Percentiles rank a stretch among this genome's conserved stretches.
Evolutionary conservation across 2,888 invertebrate genomes (phyloP).

Genomic region (Pherbina coryleti): DNA sequence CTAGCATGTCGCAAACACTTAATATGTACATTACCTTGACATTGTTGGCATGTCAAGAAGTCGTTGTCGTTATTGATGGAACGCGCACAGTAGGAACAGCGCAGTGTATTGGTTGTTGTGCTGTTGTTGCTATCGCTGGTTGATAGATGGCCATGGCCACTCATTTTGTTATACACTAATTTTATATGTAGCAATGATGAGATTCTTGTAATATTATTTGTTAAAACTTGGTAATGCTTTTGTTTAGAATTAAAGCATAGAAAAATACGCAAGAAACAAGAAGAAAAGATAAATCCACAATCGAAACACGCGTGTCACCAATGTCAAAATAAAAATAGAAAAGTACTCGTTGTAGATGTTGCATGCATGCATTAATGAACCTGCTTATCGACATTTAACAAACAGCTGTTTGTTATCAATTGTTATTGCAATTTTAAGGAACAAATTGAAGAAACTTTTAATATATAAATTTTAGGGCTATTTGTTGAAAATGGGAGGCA

Average conservation of each 20-base stretch:
- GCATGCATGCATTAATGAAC: neutral
- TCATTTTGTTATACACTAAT: neutral
- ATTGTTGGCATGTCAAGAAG: slow-evolving; percentile 75
- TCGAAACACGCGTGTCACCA: neutral
- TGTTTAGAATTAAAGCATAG: slow-evolving; percentile 33
- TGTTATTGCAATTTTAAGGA: neutral
- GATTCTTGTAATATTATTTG: neutral
- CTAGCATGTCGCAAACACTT: slow-evolving; percentile 76
- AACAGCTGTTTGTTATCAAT: slow-evolving; percentile 8
- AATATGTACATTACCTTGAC: slow-evolving; percentile 75
- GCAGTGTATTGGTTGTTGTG: neutral
- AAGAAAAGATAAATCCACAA: neutral
- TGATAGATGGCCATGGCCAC: neutral
- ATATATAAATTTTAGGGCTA: no score
- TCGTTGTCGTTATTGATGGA: slow-evolving; percentile 53
- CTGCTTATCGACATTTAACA: neutral
- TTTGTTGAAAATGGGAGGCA: slow-evolving; percentile 58
- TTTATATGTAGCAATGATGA: neutral
- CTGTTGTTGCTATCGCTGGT: neutral
- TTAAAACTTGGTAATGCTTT: neutral
- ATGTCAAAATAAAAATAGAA: slow-evolving; percentile 20
- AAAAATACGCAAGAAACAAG: slow-evolving; percentile 8
- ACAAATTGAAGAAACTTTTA: no score
- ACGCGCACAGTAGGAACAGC: slow-evolving; percentile 16
- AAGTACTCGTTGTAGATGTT: no score